Percentiles rank a stretch among this genome's conserved stretches.
phyloP scores from a whole-genome alignment of 2,888 invertebrate species.

The Idaea straminata region DNA sequence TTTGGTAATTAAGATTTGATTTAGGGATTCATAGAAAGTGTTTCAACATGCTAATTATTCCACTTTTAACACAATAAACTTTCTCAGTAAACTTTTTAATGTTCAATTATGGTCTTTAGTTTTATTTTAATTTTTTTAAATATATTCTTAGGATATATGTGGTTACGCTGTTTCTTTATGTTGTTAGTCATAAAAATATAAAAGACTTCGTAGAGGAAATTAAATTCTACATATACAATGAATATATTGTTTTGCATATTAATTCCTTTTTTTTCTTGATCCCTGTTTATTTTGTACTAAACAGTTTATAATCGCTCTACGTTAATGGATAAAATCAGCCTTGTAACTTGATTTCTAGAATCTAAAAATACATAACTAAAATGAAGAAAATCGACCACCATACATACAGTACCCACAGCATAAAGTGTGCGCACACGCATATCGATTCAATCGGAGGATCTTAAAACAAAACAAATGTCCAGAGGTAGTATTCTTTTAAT shows the following conservation, averaged over 20 bases:
- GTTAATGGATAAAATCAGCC: background rate
- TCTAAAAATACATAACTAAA: background rate
- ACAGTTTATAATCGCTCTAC: background rate
- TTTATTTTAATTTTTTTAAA: background rate
- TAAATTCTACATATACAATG: background rate
- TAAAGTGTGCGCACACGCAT: slow-evolving; percentile 70
- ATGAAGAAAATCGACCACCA: background rate
- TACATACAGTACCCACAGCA: slow-evolving; percentile 63
- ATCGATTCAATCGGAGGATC: slow-evolving; percentile 63
- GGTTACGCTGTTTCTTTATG: background rate
- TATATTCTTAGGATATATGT: background rate
- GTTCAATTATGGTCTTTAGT: background rate
- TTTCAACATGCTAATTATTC: background rate
- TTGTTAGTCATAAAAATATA: background rate
- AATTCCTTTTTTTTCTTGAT: background rate
- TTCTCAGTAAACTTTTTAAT: slow-evolving; percentile 1
- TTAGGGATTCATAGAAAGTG: background rate
- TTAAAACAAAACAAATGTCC: slow-evolving; percentile 66
- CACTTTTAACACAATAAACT: background rate
- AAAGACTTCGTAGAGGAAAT: background rate
- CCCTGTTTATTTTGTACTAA: background rate
- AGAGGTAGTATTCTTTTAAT: slow-evolving; percentile 69
- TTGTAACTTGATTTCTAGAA: background rate
- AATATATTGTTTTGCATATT: background rate
- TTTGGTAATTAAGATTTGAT: background rate